These are phyloP conservation scores for Caradrina kadenii DNA, from an alignment of 2,888 invertebrate species.

Conservation along the genomic window DNA sequence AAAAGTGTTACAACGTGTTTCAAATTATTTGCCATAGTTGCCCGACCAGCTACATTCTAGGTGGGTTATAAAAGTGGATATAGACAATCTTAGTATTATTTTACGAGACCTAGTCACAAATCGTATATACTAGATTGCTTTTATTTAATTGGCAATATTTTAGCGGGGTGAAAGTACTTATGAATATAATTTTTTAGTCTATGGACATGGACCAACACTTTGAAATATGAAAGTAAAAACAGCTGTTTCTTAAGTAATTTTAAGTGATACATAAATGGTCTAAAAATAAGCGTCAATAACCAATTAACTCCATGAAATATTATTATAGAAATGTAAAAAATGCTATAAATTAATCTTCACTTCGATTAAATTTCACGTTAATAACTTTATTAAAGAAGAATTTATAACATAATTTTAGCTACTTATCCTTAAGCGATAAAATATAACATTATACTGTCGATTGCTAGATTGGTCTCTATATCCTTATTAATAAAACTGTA, in stretches of 20 bases:
- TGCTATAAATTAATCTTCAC: slow-evolving; percentile 4
- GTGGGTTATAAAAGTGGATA: slow-evolving; percentile 35
- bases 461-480: slow-evolving; percentile 16
- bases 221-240: background rate
- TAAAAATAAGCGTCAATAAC: background rate
- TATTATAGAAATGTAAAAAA: slow-evolving; percentile 2
- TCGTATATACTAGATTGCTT: background rate
- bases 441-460: slow-evolving; percentile 18
- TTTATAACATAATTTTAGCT: slow-evolving; percentile 39
- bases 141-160: background rate
- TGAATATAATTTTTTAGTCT: background rate
- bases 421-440: slow-evolving; percentile 20
- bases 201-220: background rate
- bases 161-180: background rate
- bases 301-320: slow-evolving; percentile 16
- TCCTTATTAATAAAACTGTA: slow-evolving; percentile 15
- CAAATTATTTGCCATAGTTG: slow-evolving; percentile 23
- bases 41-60: slow-evolving; percentile 31
- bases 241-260: background rate
- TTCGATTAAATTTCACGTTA: slow-evolving; percentile 41
- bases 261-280: background rate
- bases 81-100: slow-evolving; percentile 13
- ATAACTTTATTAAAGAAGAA: slow-evolving; percentile 43
- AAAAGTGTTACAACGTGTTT: slow-evolving; percentile 34
- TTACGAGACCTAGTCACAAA: background rate